A percentile compares a stretch with the other conserved stretches of the same genome.
Conservation (phyloP, 2,113 vertebrate species). For the Pseudorectes ferrugineus region DNA sequence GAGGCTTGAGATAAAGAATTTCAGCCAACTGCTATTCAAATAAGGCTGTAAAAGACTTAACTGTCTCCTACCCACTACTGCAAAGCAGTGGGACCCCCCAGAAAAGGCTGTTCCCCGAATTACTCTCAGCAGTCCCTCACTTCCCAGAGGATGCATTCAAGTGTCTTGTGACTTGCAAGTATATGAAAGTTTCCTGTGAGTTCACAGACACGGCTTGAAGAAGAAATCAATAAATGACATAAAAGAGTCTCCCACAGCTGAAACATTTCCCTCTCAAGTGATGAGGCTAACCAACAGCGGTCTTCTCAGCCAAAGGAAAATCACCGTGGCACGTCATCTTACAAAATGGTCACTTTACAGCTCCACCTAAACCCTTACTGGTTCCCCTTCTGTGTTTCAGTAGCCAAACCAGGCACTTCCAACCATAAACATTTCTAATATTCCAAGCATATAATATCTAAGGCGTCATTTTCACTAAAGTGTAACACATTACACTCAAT, state of each 20-base stretch:
- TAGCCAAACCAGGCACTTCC: neutral
- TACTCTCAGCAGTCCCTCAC: neutral
- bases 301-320: neutral
- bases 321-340: neutral
- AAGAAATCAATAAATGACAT: neutral
- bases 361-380: neutral
- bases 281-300: neutral
- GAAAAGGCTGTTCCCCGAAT: neutral
- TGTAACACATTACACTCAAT: neutral
- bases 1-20: neutral
- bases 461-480: neutral
- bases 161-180: neutral
- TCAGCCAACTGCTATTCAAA: neutral
- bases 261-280: neutral
- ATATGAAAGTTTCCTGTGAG: neutral
- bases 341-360: neutral
- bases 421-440: neutral
- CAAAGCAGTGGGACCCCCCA: neutral
- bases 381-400: neutral
- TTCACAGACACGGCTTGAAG: neutral
- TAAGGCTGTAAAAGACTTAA: neutral
- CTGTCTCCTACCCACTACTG: neutral
- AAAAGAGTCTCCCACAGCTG: neutral
- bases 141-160: neutral
- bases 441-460: neutral